Conservation (phyloP, 2,888 invertebrate species). For the Pachymerium ferrugineum region DNA sequence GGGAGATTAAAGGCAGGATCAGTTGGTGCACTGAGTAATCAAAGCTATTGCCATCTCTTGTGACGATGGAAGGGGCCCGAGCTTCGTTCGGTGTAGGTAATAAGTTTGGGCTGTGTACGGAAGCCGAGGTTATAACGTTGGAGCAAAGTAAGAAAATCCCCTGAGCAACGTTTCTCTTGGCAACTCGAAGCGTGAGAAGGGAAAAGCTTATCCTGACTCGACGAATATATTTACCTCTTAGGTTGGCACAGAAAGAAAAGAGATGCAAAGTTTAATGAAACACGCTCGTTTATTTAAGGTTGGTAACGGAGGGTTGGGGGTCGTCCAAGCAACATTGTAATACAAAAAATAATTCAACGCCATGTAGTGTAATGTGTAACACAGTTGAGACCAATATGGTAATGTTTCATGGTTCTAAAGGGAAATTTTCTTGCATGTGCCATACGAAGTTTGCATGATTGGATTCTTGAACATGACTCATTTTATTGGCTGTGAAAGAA, state of each 20-base stretch:
- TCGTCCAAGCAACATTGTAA: background rate
- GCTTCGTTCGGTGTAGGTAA: constrained; percentile 27
- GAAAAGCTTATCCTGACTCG: constrained; percentile 29
- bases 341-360: constrained; percentile 22
- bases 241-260: constrained; percentile 28
- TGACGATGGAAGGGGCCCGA: constrained; percentile 19
- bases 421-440: constrained; percentile 16
- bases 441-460: constrained; percentile 11
- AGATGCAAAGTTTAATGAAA: constrained; percentile 32
- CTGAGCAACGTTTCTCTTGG: constrained; percentile 27
- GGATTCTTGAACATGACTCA: background rate
- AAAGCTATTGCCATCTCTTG: constrained; percentile 32
- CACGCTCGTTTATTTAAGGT: constrained; percentile 20
- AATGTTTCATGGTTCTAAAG: constrained; percentile 24
- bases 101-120: constrained; percentile 29
- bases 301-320: background rate
- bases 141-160: constrained; percentile 28
- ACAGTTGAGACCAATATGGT: constrained; percentile 25
- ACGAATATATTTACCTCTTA: constrained; percentile 29
- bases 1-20: constrained; percentile 32
- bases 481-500: background rate
- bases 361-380: background rate
- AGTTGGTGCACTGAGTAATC: constrained; percentile 30
- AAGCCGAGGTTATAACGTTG: constrained; percentile 25
- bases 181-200: constrained; percentile 28